Percentiles rank a stretch among this genome's conserved stretches.
These are phyloP conservation scores for Anguilla obscura DNA, from an alignment of 2,797 vertebrate genomes.

Conservation along the genomic window DNA sequence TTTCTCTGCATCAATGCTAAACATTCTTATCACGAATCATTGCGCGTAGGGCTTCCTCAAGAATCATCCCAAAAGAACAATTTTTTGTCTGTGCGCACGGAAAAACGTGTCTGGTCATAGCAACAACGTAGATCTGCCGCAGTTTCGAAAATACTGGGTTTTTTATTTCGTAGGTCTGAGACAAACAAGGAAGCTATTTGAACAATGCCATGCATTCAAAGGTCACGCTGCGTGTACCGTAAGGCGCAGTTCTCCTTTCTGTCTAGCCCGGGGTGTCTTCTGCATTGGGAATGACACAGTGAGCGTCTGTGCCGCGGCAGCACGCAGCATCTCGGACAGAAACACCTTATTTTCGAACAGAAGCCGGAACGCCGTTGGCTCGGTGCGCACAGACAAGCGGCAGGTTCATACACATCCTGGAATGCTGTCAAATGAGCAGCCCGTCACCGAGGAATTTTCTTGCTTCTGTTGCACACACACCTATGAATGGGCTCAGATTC, in stretches of 20 bases:
- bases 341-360: not conserved
- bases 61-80: not conserved
- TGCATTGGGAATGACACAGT: not conserved
- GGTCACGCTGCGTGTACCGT: not conserved
- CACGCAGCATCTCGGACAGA: not conserved
- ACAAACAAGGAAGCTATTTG: not conserved
- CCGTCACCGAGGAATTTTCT: not conserved
- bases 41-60: not conserved
- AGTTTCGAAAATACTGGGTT: not conserved
- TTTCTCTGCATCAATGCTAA: not conserved
- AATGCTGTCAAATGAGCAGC: not conserved
- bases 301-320: not conserved
- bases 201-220: slow-evolving; percentile 4
- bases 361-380: not conserved
- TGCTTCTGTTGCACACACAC: not conserved
- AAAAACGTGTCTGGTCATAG: not conserved
- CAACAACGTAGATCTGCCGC: not conserved
- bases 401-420: not conserved
- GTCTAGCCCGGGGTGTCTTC: not conserved
- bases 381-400: not conserved
- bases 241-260: not conserved
- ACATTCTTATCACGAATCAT: not conserved
- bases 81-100: not conserved
- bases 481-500: not conserved
- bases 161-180: not conserved